Evolutionary conservation across 1,140 invertebrate genomes (phyloP), one percentile per base, ranked within the genome.

Genomic region (Carcinoscorpius rotundicauda): DNA sequence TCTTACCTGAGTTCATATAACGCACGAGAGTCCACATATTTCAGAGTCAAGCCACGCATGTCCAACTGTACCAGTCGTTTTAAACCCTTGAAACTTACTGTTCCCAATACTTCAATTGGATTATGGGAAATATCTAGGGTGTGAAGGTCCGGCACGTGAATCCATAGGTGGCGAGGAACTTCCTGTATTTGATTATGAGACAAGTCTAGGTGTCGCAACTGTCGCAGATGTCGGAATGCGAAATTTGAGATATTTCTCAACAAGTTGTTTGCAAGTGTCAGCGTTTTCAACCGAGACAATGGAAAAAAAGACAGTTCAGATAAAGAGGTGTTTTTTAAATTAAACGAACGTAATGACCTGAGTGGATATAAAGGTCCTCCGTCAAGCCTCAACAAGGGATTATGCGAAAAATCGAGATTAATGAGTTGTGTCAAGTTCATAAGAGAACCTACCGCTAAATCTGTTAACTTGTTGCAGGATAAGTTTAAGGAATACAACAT

Each of bases 401-500:
- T 93, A 64, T 83, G 78, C 48, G 85, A 84, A 57, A 93, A 75
- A 76, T 88, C 85, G 50, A 95, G 73, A 66, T 91, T 83, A 60
- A 90, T 79, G 51, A 93, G 77, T 70, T 84, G 86, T 56, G 82
- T 82, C 61, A 90, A 76, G 75, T 87, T 86, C 10, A 83, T 83
- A 77, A 93, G 91, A 74, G 90, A 10, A 29, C 63, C 62, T 11
- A 64, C 83, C 29, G 87, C 84, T 65, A 93, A 76, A 70, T 87
- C 85, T 52, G 83, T 82, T 49, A 94, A 82, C 6, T 81, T 75
- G 76, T 94, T 95, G 69, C 50, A 61, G 3, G 67, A 68, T 49
- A 66, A 49, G 51, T 68, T 68, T 5, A 68, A 61, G 8, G 57
- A 60, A n/a, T 63, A 48, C 4, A 68, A 61, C 11, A 60, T 64